phyloP scores from a whole-genome alignment of 2,113 vertebrate species.

The Ibidorhyncha struthersii region DNA sequence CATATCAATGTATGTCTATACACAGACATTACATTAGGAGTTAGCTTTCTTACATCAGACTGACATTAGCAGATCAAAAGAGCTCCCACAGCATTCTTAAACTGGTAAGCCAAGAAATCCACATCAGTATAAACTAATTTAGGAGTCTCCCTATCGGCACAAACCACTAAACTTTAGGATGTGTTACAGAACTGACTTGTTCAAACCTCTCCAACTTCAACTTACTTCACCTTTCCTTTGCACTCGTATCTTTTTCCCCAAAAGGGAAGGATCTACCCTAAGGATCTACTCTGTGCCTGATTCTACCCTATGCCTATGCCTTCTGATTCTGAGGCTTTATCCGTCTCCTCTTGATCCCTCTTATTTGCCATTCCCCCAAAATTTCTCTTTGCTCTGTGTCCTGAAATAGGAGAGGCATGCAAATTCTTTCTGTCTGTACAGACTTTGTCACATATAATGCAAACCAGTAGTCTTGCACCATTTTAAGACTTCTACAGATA shows the following conservation, averaged over 20 bases:
- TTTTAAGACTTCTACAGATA: neutral
- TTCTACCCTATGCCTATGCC: too few relatives aligned
- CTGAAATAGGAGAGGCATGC: neutral
- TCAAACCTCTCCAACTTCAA: neutral
- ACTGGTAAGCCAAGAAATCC: neutral
- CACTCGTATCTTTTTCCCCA: fast-evolving
- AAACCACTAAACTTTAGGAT: neutral
- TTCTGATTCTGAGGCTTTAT: neutral
- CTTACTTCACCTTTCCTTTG: neutral
- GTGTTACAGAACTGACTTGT: neutral
- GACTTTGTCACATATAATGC: neutral
- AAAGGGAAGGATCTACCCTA: too few relatives aligned
- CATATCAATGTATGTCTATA: neutral
- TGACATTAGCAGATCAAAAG: neutral
- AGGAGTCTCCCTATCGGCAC: neutral
- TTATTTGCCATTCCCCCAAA: neutral
- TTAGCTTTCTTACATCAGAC: neutral
- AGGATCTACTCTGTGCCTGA: too few relatives aligned
- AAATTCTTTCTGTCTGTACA: neutral
- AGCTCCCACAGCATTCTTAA: slow-evolving; percentile 2
- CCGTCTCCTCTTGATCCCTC: neutral
- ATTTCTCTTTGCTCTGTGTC: neutral
- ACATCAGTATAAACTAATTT: neutral
- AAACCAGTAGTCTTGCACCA: neutral
- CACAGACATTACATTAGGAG: neutral